Base-by-base conservation (phyloP, 2,113 vertebrate species). In the Conger conger region DNA sequence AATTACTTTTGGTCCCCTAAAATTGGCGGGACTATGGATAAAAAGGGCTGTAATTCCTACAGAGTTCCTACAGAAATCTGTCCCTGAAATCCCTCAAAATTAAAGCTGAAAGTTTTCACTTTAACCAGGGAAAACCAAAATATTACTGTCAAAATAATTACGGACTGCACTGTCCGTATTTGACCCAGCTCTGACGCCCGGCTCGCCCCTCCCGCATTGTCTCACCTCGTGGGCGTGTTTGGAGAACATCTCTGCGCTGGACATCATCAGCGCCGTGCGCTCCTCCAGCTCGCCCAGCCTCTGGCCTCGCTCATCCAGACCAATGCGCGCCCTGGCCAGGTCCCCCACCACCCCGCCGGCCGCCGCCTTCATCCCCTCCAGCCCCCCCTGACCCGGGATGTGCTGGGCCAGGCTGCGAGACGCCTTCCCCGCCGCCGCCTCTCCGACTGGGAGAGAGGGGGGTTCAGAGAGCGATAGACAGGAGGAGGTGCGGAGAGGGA, bases 211-310 rank as follows among this genome's bases (percentile, higher is more conserved):
- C 57, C 20, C 27, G 18, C 20, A 7, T 5, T 77, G 8, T 13
- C 86, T 84, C 92, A 99, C 98, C 97, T 97, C 97, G 0, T 99
- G 98, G 54, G 98, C 98, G 0, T 99, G 98, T 92, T 99, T 99
- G 92, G 97, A 98, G 86, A 99, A 99, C 0, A 92, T 94, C 83
- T 99, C 98, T 0, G 98, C 98, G 0, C 97, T 98, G 89, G 97
- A 92, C 98, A 99, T 97, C 97, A 99, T 99, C 23, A 97, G 96
- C 0, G 97, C 97, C 0, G 98, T 99, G 85, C 95, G 96, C 9
- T 99, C 98, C 27, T 99, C 98, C 93, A 99, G 95, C 90, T 99
- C 98, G 0, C 98, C 97, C 79, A 99, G 94, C 57, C 97, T 95
- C 92, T 99, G 97, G 0, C 98, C 98, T 92, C 98, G 93, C 92